These are phyloP conservation scores for Diceros bicornis DNA, from an alignment of 2,797 vertebrate species.

Conservation along the genomic window DNA sequence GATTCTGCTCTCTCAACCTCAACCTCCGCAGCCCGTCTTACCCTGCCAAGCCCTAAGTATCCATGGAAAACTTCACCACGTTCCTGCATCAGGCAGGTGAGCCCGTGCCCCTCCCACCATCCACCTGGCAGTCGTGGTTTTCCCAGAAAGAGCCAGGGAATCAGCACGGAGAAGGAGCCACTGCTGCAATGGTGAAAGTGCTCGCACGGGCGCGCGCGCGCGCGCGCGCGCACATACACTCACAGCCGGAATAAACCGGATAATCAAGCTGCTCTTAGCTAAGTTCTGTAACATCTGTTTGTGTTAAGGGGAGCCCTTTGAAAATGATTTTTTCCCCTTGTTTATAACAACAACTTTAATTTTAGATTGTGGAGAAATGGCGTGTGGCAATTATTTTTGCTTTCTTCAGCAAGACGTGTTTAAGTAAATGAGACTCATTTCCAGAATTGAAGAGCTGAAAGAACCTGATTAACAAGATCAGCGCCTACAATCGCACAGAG, in stretches of 20 bases:
- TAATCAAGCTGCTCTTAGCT: neutral
- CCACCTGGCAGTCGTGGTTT: neutral
- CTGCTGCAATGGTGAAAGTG: neutral
- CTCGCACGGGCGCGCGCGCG: no score
- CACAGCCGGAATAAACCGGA: neutral
- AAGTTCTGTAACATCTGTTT: slow-evolving; percentile 44
- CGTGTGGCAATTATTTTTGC: neutral
- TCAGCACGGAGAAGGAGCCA: neutral
- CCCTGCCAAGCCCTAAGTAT: rapidly evolving
- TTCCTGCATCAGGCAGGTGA: neutral
- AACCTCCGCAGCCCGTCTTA: rapidly evolving
- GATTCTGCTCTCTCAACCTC: neutral
- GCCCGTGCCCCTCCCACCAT: neutral
- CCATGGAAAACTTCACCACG: rapidly evolving
- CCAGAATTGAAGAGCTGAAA: slow-evolving; percentile 74
- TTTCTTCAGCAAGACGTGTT: slow-evolving; percentile 77
- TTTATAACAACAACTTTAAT: slow-evolving; percentile 67
- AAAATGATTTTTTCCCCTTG: neutral
- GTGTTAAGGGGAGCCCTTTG: slow-evolving; percentile 49
- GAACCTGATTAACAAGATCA: slow-evolving; percentile 80
- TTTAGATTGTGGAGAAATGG: slow-evolving; percentile 64
- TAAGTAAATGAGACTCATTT: slow-evolving; percentile 79
- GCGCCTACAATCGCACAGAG: slow-evolving; percentile 73
- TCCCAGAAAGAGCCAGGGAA: neutral
- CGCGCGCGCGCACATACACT: rapidly evolving